These are phyloP conservation scores for Engraulis encrasicolus DNA, from an alignment of 2,113 vertebrate species.

Conservation along the genomic window DNA sequence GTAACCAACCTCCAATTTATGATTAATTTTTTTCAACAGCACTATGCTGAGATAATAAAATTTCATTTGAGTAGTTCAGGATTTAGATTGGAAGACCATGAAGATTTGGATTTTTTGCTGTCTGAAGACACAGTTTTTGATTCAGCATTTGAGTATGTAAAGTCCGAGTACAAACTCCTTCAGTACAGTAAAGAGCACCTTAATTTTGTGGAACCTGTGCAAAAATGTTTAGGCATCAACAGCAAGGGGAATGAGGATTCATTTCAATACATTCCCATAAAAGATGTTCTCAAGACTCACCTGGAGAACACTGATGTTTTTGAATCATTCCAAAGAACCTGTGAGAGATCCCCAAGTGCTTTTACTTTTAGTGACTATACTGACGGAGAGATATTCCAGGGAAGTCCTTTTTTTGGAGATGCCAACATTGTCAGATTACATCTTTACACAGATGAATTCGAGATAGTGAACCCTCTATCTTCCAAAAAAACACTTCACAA, in stretches of 20 bases:
- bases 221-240: not conserved
- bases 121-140: not conserved
- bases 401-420: constrained; percentile 6
- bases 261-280: not conserved
- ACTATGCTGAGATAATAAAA: not conserved
- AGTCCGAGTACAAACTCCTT: constrained; percentile 7
- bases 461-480: not conserved
- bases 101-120: not conserved
- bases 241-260: not conserved
- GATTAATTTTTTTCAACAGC: not conserved
- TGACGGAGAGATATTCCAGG: not conserved
- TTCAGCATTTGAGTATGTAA: not conserved
- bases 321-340: not conserved
- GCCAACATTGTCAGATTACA: not conserved
- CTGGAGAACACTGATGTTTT: not conserved
- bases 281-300: not conserved
- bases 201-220: not conserved
- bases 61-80: not conserved
- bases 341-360: not conserved
- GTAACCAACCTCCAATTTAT: not conserved
- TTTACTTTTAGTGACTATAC: not conserved
- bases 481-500: constrained; percentile 3
- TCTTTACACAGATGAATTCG: too few relatives aligned
- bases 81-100: not conserved
- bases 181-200: not conserved